Evolutionary conservation across 2,888 invertebrate species (phyloP).

Genomic region (Trachelus tabidus): DNA sequence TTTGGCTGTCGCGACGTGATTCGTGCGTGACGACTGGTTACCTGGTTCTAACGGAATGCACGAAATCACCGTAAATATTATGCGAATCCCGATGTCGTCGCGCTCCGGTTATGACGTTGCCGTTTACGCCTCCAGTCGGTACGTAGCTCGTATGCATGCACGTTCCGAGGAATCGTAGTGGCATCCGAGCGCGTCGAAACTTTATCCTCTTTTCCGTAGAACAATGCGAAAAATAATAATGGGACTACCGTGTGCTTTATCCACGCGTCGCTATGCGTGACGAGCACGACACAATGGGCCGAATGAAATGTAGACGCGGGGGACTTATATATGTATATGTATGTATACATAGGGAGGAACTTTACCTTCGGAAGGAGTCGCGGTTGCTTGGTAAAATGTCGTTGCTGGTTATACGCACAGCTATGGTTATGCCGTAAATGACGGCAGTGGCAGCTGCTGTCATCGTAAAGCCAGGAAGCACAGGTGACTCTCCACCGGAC

Average conservation of each 20-base stretch:
- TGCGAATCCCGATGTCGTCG: neutral
- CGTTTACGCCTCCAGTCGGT: neutral
- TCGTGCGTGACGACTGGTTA: neutral
- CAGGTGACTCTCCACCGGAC: neutral
- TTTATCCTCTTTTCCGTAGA: neutral
- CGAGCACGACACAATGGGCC: neutral
- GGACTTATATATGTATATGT: neutral
- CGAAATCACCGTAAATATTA: neutral
- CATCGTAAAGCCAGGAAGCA: neutral
- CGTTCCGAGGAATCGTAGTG: neutral
- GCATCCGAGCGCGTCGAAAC: slow-evolving; percentile 1
- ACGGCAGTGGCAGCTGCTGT: neutral
- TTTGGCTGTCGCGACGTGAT: neutral
- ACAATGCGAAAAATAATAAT: neutral
- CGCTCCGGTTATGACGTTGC: neutral
- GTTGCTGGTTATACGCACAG: neutral
- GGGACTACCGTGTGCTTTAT: neutral
- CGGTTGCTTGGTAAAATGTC: neutral
- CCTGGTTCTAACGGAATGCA: neutral
- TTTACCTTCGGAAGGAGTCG: neutral
- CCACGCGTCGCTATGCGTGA: slow-evolving; percentile 6
- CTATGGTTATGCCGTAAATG: neutral
- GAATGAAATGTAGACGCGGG: neutral
- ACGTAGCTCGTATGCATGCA: neutral
- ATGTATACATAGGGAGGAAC: neutral